phyloP scores from a whole-genome alignment of 2,888 invertebrate genomes.

The Trachelus iudaicus region DNA sequence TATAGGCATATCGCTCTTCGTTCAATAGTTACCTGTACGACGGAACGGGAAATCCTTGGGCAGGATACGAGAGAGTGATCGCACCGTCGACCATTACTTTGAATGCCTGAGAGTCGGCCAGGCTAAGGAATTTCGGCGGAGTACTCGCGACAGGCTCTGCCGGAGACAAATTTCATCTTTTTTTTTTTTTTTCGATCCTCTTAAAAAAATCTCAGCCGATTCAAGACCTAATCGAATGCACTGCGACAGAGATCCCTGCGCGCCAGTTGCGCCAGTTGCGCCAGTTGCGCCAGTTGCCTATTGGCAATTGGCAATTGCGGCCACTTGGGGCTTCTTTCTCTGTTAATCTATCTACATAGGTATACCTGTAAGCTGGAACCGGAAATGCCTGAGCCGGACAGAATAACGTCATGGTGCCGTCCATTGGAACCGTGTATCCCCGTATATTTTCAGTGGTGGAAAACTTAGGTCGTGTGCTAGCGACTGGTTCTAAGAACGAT shows the following conservation, averaged over 20 bases:
- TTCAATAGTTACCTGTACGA: conserved; percentile 63
- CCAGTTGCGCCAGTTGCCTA: background rate
- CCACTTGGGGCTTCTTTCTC: background rate
- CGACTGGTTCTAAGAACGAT: conserved; percentile 42
- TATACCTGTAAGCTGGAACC: conserved; percentile 68
- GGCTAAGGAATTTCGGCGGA: conserved; percentile 73
- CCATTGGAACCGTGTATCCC: background rate
- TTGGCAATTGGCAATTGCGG: background rate
- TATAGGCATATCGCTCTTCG: background rate
- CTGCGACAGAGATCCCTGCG: background rate
- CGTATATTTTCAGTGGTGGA: conserved; percentile 25
- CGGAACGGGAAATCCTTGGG: conserved; percentile 69
- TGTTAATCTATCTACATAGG: background rate
- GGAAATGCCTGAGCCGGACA: conserved; percentile 77
- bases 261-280: too few species aligned
- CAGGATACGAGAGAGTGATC: conserved; percentile 68
- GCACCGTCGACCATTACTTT: conserved; percentile 59
- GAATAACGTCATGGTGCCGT: conserved; percentile 67
- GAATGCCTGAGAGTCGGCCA: conserved; percentile 65
- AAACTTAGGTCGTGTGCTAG: conserved; percentile 45
- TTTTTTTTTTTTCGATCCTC: background rate
- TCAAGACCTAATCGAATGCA: background rate
- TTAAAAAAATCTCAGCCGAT: background rate
- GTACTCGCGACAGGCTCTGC: conserved; percentile 72
- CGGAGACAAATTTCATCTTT: conserved; percentile 21